Evolutionary conservation across 2,797 vertebrate species (phyloP).

Genomic region (Pipistrellus pipistrellus): DNA sequence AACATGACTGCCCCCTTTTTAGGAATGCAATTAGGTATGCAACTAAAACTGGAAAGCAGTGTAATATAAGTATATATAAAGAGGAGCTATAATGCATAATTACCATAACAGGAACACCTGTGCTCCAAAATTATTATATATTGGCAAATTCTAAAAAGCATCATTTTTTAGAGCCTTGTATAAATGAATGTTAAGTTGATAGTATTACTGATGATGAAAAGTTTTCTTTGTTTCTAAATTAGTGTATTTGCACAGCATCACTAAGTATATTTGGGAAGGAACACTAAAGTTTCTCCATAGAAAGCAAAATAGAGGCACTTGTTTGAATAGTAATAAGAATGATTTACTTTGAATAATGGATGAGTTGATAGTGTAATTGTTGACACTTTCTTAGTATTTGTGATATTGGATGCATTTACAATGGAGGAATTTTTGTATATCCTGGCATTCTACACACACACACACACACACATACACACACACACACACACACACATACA

Average conservation of each 20-base stretch:
- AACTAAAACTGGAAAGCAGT: conserved; percentile 31
- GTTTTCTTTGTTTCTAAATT: neutral
- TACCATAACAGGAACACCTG: neutral
- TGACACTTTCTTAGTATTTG: conserved; percentile 29
- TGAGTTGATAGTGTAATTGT: neutral
- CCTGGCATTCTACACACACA: neutral
- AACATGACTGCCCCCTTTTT: neutral
- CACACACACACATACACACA: no score
- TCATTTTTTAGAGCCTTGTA: neutral
- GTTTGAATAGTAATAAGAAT: conserved; percentile 37
- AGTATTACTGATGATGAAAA: neutral
- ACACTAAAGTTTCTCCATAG: conserved; percentile 20
- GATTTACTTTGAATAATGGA: neutral
- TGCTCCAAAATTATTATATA: neutral
- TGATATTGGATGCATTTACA: neutral
- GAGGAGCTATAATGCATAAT: neutral
- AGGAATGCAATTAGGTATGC: neutral
- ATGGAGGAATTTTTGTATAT: neutral
- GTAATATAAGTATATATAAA: neutral
- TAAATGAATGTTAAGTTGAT: conserved; percentile 14
- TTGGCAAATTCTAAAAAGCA: neutral
- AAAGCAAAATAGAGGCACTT: conserved; percentile 35
- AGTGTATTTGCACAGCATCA: neutral
- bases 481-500: no score
- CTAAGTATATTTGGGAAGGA: conserved; percentile 41